phyloP scores from a whole-genome alignment of 2,888 invertebrate species.

The Cerastoderma edule region DNA sequence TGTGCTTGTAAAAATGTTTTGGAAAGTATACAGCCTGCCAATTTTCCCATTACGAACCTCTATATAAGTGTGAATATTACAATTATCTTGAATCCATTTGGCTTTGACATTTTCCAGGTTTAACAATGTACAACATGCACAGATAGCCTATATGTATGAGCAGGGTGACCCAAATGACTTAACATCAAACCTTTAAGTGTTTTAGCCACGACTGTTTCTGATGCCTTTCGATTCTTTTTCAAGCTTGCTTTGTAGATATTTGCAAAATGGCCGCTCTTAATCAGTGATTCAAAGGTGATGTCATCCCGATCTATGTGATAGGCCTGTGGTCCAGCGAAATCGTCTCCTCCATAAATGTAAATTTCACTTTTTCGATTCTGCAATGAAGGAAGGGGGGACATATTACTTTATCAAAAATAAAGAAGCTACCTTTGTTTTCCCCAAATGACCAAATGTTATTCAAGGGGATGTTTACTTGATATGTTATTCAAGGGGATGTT shows the following conservation, averaged over 20 bases:
- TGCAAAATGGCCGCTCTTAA: conserved; percentile 63
- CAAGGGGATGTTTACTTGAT: no score
- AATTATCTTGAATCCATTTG: no score
- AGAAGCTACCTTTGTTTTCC: conserved; percentile 2
- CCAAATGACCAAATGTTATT: no score
- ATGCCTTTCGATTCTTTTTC: conserved; percentile 4
- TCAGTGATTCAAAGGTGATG: conserved; percentile 47
- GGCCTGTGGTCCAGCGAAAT: conserved; percentile 33
- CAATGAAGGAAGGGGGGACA: background rate
- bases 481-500: no score
- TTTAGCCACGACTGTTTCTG: conserved; percentile 55
- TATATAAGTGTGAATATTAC: no score
- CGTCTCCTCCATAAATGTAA: conserved; percentile 60
- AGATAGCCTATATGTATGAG: no score
- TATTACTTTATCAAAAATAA: conserved; percentile 11
- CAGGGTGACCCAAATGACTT: no score
- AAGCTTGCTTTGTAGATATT: conserved; percentile 60
- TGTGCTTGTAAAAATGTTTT: no score
- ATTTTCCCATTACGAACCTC: no score
- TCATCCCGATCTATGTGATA: conserved; percentile 51
- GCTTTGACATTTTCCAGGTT: no score
- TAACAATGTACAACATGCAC: no score
- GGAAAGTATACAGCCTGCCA: no score
- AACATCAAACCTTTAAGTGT: conserved; percentile 55
- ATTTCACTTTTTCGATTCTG: conserved; percentile 53